phyloP scores from a whole-genome alignment of 1,140 invertebrate genomes.

The Ganaspis sp. region DNA sequence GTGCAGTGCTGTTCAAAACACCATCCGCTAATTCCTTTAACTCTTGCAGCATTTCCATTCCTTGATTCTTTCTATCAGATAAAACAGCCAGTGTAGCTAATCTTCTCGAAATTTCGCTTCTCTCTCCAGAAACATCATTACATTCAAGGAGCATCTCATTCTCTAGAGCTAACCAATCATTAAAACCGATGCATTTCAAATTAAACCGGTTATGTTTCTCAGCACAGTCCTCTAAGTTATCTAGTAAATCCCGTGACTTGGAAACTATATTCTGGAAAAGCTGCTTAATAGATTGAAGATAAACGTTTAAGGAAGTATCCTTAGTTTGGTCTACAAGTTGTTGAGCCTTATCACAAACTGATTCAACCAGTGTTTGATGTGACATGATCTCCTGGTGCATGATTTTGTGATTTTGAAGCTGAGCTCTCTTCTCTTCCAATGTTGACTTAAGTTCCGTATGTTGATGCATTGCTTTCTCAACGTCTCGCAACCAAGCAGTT shows the following conservation, averaged over 20 bases:
- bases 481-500: conserved; percentile 93
- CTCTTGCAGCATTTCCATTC: conserved; percentile 83
- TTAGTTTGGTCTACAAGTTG: conserved; percentile 92
- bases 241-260: conserved; percentile 90
- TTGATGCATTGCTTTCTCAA: conserved; percentile 92
- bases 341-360: conserved; percentile 94
- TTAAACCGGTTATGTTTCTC: conserved; percentile 90
- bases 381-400: conserved; percentile 97
- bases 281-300: conserved; percentile 91
- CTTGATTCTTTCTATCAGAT: conserved; percentile 83
- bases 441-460: conserved; percentile 94
- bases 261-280: conserved; percentile 91
- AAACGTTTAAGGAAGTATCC: conserved; percentile 89
- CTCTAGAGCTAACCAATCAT: conserved; percentile 87
- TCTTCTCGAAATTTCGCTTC: conserved; percentile 85
- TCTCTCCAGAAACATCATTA: conserved; percentile 88
- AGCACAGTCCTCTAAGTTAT: conserved; percentile 90
- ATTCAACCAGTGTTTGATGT: conserved; percentile 91
- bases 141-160: conserved; percentile 86
- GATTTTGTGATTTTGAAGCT: conserved; percentile 95
- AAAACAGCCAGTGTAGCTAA: conserved; percentile 83
- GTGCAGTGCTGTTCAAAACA: conserved; percentile 89
- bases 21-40: conserved; percentile 82
- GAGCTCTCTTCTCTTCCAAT: conserved; percentile 94
- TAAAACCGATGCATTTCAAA: conserved; percentile 83